phyloP scores from a whole-genome alignment of 2,797 vertebrate species.

The Epinephelus coioides region DNA sequence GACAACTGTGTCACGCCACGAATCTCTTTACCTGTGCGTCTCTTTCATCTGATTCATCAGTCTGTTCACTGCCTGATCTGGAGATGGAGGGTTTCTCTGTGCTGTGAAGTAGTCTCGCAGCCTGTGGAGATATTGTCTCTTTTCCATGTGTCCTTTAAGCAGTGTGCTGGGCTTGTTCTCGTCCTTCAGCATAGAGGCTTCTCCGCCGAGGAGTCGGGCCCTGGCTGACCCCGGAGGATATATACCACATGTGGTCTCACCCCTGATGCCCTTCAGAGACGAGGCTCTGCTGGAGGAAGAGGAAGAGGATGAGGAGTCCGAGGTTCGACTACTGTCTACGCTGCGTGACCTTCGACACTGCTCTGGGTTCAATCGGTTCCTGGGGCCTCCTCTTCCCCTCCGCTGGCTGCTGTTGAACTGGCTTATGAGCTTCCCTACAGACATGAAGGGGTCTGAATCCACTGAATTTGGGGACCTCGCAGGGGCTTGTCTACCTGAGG shows the following conservation, averaged over 20 bases:
- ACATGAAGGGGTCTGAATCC: conserved; percentile 90
- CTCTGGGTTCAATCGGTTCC: conserved; percentile 87
- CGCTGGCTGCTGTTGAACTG: conserved; percentile 90
- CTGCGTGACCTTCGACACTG: conserved; percentile 92
- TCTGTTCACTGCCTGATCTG: conserved; percentile 45
- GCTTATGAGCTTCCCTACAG: conserved; percentile 92
- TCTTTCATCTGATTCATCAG: conserved; percentile 68
- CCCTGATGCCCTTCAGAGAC: conserved; percentile 60
- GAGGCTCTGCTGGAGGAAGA: conserved; percentile 70
- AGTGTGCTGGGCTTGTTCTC: conserved; percentile 45
- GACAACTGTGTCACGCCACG: background rate
- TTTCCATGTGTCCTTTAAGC: conserved; percentile 39
- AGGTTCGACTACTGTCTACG: conserved; percentile 82
- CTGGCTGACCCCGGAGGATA: conserved; percentile 74
- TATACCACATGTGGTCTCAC: conserved; percentile 42
- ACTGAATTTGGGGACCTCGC: conserved; percentile 74
- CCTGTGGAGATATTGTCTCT: conserved; percentile 40
- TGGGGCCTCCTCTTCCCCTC: conserved; percentile 88
- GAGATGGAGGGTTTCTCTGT: conserved; percentile 50
- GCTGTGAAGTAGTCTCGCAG: conserved; percentile 54
- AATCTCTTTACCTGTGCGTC: conserved; percentile 79
- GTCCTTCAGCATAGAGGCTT: conserved; percentile 44
- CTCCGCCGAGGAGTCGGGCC: conserved; percentile 61
- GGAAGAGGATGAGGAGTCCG: conserved; percentile 84
- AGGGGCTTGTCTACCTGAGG: conserved; percentile 40